Conservation (phyloP, 2,888 invertebrate species). For the Boloria selene region DNA sequence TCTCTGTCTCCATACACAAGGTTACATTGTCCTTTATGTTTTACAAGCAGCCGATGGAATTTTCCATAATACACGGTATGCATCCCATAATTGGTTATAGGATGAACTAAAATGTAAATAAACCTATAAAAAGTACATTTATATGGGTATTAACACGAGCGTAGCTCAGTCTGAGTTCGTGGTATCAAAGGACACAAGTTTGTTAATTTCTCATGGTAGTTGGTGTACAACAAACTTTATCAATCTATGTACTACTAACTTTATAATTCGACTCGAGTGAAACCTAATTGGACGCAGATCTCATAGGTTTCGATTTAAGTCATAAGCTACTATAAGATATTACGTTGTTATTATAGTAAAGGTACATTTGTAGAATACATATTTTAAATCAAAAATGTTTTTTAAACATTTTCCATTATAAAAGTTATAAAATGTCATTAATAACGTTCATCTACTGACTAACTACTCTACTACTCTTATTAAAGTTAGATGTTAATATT, state of each 20-base stretch:
- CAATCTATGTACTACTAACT: conserved; percentile 64
- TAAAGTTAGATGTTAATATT: no score
- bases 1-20: no score
- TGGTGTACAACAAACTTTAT: conserved; percentile 68
- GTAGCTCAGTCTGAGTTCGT: conserved; percentile 44
- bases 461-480: no score
- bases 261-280: conserved; percentile 47
- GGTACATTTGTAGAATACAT: no score
- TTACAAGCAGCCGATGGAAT: no score
- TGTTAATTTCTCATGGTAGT: conserved; percentile 72
- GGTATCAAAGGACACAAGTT: conserved; percentile 62
- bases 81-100: not conserved
- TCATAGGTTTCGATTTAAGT: not conserved
- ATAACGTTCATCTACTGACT: no score
- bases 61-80: no score
- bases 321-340: not conserved
- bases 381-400: not conserved
- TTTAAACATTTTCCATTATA: not conserved
- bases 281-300: conserved; percentile 20
- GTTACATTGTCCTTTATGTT: no score
- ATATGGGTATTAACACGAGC: conserved; percentile 27
- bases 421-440: no score
- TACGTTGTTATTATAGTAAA: no score
- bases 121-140: conserved; percentile 6
- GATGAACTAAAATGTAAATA: not conserved